Evolutionary conservation across 1,140 invertebrate genomes (phyloP).

Genomic region (Pollicipes pollicipes): DNA sequence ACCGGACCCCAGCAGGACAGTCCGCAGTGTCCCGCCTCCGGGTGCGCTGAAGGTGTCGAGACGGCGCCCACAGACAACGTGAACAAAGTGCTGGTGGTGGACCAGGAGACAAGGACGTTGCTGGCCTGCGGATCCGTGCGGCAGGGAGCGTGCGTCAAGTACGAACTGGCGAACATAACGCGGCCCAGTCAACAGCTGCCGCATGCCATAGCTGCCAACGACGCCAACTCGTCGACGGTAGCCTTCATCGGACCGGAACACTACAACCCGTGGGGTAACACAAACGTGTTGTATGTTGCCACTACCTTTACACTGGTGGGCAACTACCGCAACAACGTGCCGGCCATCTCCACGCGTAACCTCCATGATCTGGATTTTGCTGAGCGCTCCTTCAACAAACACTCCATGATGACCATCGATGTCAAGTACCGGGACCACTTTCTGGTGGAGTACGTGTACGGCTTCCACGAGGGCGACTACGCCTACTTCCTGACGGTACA

Average conservation of each 20-base stretch:
- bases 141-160: slow-evolving; percentile 74
- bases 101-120: slow-evolving; percentile 54
- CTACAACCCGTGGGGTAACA: slow-evolving; percentile 49
- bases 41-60: slow-evolving; percentile 43
- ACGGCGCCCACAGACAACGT: slow-evolving; percentile 58
- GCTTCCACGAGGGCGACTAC: slow-evolving; percentile 83
- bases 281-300: slow-evolving; percentile 78
- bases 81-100: slow-evolving; percentile 80
- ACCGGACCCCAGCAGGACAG: slow-evolving; percentile 66
- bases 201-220: slow-evolving; percentile 30
- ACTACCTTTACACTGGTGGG: slow-evolving; percentile 85
- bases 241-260: slow-evolving; percentile 85
- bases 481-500: slow-evolving; percentile 91
- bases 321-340: slow-evolving; percentile 81
- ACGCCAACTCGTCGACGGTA: slow-evolving; percentile 73
- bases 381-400: slow-evolving; percentile 65
- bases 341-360: slow-evolving; percentile 71
- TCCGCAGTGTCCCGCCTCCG: slow-evolving; percentile 60
- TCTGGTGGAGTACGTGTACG: slow-evolving; percentile 84
- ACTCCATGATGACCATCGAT: slow-evolving; percentile 70
- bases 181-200: slow-evolving; percentile 47
- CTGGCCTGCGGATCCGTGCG: slow-evolving; percentile 72
- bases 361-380: slow-evolving; percentile 57
- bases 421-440: slow-evolving; percentile 88
- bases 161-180: slow-evolving; percentile 62